Conservation (phyloP, 2,888 invertebrate genomes). For the Hypomecis atomaria region DNA sequence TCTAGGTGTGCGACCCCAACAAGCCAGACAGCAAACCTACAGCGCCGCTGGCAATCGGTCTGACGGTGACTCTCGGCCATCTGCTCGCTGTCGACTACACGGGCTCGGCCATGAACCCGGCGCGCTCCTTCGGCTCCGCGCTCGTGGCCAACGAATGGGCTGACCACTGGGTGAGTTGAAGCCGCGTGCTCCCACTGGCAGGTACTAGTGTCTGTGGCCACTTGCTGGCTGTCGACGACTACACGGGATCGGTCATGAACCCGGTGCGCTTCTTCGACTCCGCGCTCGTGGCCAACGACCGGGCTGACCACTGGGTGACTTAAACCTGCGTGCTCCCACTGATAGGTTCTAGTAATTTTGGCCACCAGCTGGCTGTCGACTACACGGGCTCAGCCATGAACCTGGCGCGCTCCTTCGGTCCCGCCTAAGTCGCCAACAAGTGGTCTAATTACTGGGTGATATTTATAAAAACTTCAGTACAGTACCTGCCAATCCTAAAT, state of each 20-base stretch:
- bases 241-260: conserved; percentile 71
- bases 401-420: conserved; percentile 95
- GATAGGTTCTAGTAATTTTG: not conserved
- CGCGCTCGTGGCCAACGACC: conserved; percentile 79
- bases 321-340: conserved; percentile 13
- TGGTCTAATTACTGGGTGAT: conserved; percentile 86
- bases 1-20: conserved; percentile 87
- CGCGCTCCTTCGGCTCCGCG: conserved; percentile 94
- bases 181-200: not conserved
- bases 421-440: conserved; percentile 83
- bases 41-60: conserved; percentile 94
- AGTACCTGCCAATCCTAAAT: too few relatives aligned
- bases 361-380: not conserved
- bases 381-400: conserved; percentile 69
- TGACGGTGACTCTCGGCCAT: conserved; percentile 94
- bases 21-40: conserved; percentile 92
- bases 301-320: conserved; percentile 86
- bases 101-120: conserved; percentile 97
- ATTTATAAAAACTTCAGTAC: too few relatives aligned
- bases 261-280: conserved; percentile 95
- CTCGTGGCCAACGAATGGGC: conserved; percentile 90
- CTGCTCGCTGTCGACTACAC: conserved; percentile 93
- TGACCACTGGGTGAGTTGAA: conserved; percentile 91
- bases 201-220: not conserved
- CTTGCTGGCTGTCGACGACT: not conserved